Conservation (phyloP, 2,797 vertebrate species). For the Ceryle rudis region DNA sequence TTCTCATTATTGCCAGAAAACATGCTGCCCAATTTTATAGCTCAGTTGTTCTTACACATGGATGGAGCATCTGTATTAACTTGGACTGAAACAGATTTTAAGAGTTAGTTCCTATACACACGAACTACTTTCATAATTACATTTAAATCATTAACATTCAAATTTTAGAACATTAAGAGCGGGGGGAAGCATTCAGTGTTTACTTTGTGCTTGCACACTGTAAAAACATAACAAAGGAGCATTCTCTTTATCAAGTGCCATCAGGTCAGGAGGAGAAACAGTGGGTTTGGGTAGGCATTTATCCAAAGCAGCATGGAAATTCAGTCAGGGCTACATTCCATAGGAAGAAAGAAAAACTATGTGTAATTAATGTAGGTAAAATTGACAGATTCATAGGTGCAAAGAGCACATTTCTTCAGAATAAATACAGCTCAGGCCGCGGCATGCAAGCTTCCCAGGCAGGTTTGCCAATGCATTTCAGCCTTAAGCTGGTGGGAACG, state of each 20-base stretch:
- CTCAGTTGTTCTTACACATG: slow-evolving; percentile 75
- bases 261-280: background rate
- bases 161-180: slow-evolving; percentile 18
- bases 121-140: slow-evolving; percentile 40
- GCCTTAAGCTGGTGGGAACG: background rate
- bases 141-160: slow-evolving; percentile 70
- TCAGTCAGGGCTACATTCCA: background rate
- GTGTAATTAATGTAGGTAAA: background rate
- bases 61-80: slow-evolving; percentile 70
- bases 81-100: slow-evolving; percentile 67
- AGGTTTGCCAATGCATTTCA: background rate
- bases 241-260: background rate
- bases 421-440: background rate
- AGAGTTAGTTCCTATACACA: background rate
- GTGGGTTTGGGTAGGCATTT: background rate
- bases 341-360: background rate
- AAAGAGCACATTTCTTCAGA: background rate
- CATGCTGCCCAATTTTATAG: slow-evolving; percentile 78
- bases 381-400: background rate
- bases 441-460: background rate
- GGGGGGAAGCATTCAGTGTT: slow-evolving; percentile 29
- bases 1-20: slow-evolving; percentile 78
- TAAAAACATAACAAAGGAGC: background rate
- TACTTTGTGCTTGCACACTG: slow-evolving; percentile 35
- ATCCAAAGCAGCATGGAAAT: background rate